Percentiles rank a stretch among this genome's conserved stretches.
These are phyloP conservation scores for Sipha maydis DNA, from an alignment of 2,888 invertebrate species.

Conservation along the genomic window DNA sequence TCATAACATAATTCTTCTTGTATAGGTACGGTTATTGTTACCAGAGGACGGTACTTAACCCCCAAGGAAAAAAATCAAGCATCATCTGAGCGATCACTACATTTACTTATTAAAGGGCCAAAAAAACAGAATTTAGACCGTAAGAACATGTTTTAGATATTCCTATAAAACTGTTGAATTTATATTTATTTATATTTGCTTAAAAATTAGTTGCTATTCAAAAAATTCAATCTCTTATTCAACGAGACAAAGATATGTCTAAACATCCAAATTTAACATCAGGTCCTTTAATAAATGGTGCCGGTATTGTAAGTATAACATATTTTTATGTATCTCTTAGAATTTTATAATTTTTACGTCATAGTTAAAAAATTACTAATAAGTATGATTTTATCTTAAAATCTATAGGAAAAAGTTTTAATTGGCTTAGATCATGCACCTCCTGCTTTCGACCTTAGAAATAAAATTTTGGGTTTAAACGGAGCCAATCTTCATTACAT, in stretches of 20 bases:
- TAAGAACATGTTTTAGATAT: conserved; percentile 64
- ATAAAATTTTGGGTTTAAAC: conserved; percentile 78
- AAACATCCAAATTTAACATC: conserved; percentile 59
- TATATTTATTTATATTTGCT: conserved; percentile 33
- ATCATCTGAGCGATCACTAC: conserved; percentile 67
- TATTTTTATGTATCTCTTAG: neutral
- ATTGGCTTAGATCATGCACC: conserved; percentile 82
- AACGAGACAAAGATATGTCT: conserved; percentile 63
- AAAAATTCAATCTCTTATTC: conserved; percentile 65
- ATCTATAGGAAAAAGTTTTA: conserved; percentile 76
- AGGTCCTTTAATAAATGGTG: conserved; percentile 63
- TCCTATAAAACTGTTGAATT: neutral
- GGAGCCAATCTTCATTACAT: conserved; percentile 82
- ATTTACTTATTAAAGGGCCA: conserved; percentile 69
- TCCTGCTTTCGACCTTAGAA: conserved; percentile 79
- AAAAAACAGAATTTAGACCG: conserved; percentile 66
- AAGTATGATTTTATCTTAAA: neutral
- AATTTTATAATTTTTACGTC: conserved; percentile 8
- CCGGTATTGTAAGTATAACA: conserved; percentile 65
- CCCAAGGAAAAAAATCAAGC: conserved; percentile 68
- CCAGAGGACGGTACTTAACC: conserved; percentile 70
- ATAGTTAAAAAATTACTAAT: neutral
- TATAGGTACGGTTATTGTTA: conserved; percentile 70
- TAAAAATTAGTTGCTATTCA: conserved; percentile 66
- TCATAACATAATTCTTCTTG: conserved; percentile 40